Evolutionary conservation across 2,888 invertebrate species (phyloP), one percentile per base, ranked within the genome.

Genomic region (Polymixis flavicincta): DNA sequence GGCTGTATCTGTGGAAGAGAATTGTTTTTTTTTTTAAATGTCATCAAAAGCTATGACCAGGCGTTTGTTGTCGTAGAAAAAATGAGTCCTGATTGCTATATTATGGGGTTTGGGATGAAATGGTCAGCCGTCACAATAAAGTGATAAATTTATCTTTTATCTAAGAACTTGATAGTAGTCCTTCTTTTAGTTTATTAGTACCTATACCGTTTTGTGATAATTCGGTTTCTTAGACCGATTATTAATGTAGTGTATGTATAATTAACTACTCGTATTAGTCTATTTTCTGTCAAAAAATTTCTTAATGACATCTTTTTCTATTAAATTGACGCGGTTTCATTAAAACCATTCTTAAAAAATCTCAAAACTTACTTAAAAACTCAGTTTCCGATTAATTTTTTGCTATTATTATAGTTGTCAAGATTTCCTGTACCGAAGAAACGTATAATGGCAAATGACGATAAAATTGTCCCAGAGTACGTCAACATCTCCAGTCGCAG

Each of bases 1-100:
- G 89, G 88, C 92, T 94, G 92, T 93, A 94, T 95, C 93, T 92
- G 89, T 92, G 91, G 92, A 90, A 88, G 84, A 78, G 89, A 89
- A 90, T 90, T 89, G 83, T 80, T 89, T 93, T 93, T 90, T 90
- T 89, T 85, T 32, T 48, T n/a, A n/a, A 74, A 83, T 80, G 76
- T 84, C 86, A 85, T 84, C 80, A 81, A 81, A 82, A 79, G 87
- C 84, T 87, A 87, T 82, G 81, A 71, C 74, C 73, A 70, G 71
- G 42, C 77, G 61, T 78, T 71, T 71, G 77, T 60, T 71, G 72
- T 81, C 25, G 52, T 65, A 57, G 61, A 75, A 82, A 82, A 85
- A 85, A 76, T 69, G 48, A 59, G 66, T 72, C 48, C 68, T 82
- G 78, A 85, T 88, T 81, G 77, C 78, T 83, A 42, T 79, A 83